Percentiles rank a stretch among this genome's conserved stretches.
Conservation (phyloP, 92 coral and sea anemone genomes). For the Zoanthus sansibaricus region DNA sequence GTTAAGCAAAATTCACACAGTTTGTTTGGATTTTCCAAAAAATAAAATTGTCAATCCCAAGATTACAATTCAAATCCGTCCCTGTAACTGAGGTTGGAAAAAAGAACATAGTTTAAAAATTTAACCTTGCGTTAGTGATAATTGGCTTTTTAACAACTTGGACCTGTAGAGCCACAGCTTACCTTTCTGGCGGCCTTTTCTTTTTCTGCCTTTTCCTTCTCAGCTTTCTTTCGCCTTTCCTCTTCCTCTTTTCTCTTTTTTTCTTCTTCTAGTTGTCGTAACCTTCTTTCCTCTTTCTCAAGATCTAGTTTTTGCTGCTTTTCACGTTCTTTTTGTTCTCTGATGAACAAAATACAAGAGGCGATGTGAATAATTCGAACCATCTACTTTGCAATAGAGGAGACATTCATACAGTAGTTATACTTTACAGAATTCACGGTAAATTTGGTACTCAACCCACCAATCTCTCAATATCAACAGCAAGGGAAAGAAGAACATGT, state of each 20-base stretch:
- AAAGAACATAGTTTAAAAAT: too few relatives aligned
- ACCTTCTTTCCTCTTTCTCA: slow-evolving; percentile 88
- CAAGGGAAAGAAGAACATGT: too few relatives aligned
- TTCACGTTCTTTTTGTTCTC: slow-evolving; percentile 97
- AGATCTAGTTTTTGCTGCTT: slow-evolving; percentile 88
- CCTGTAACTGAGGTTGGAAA: too few relatives aligned
- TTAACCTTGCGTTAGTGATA: too few relatives aligned
- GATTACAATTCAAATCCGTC: too few relatives aligned
- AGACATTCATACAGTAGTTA: background rate
- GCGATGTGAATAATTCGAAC: background rate
- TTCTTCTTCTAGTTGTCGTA: slow-evolving; percentile 96
- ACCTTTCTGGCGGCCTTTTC: slow-evolving; percentile 91
- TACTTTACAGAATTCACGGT: background rate
- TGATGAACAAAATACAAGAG: background rate
- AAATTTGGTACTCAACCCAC: background rate
- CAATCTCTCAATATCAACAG: background rate
- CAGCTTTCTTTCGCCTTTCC: slow-evolving; percentile 87
- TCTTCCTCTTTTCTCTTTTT: slow-evolving; percentile 91
- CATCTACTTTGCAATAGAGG: background rate
- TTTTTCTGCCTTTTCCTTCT: slow-evolving; percentile 92
- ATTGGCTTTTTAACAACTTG: too few relatives aligned
- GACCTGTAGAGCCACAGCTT: background rate
- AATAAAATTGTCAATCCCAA: too few relatives aligned
- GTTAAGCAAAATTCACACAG: too few relatives aligned
- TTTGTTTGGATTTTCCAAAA: too few relatives aligned